phyloP scores from a whole-genome alignment of 2,113 vertebrate genomes.

The Pseudorhombus dupliciocellatus region DNA sequence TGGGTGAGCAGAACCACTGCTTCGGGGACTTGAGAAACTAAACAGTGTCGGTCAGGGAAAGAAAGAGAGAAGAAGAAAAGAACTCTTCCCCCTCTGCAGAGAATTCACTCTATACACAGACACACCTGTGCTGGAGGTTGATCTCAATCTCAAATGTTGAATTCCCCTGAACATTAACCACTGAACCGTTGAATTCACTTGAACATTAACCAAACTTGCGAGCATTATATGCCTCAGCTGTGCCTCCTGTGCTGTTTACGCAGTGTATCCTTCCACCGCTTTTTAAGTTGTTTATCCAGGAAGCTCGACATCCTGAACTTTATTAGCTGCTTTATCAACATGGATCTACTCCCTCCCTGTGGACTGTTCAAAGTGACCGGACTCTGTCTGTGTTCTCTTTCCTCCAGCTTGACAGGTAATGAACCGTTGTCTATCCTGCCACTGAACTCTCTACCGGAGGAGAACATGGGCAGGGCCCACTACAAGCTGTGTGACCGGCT shows the following conservation, averaged over 20 bases:
- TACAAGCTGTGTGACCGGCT: slow-evolving; percentile 98
- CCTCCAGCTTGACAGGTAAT: slow-evolving; percentile 91
- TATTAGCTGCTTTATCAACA: slow-evolving; percentile 55
- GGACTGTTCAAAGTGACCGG: slow-evolving; percentile 22
- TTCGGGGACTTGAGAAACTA: slow-evolving; percentile 12
- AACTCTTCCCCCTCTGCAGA: slow-evolving; percentile 32
- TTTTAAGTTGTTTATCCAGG: slow-evolving; percentile 53
- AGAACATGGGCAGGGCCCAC: slow-evolving; percentile 88
- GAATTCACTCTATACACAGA: slow-evolving; percentile 42
- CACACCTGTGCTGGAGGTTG: slow-evolving; percentile 50
- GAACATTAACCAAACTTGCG: slow-evolving; percentile 74
- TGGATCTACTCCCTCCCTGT: slow-evolving; percentile 22
- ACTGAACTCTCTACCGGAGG: slow-evolving; percentile 91
- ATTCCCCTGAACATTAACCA: slow-evolving; percentile 79
- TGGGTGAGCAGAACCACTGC: background rate
- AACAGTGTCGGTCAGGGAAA: slow-evolving; percentile 9
- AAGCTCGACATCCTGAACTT: slow-evolving; percentile 54
- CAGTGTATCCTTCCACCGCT: slow-evolving; percentile 50
- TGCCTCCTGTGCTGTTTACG: slow-evolving; percentile 55
- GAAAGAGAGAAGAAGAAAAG: slow-evolving; percentile 16
- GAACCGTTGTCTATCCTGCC: slow-evolving; percentile 97
- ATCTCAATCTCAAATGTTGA: slow-evolving; percentile 72
- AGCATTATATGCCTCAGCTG: slow-evolving; percentile 50
- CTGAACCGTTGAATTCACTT: slow-evolving; percentile 64
- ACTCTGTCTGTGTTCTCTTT: slow-evolving; percentile 33